phyloP scores from a whole-genome alignment of 2,113 vertebrate species.

The Eurypyga helias region DNA sequence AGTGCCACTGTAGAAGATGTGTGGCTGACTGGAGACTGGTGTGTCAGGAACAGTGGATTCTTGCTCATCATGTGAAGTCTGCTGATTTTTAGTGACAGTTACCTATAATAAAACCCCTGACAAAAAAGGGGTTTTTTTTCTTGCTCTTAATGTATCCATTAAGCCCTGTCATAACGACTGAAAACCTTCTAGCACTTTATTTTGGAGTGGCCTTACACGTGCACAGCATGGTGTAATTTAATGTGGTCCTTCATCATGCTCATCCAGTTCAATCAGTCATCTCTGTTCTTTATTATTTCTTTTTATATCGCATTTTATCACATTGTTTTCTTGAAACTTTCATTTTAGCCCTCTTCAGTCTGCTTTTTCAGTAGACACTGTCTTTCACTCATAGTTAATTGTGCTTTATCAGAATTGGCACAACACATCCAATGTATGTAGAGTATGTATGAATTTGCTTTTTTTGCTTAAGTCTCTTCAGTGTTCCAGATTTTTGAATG shows the following conservation, averaged over 20 bases:
- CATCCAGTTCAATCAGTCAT: neutral
- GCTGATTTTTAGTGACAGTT: neutral
- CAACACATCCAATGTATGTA: neutral
- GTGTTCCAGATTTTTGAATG: neutral
- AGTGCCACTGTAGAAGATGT: neutral
- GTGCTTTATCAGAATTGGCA: neutral
- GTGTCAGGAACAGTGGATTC: neutral
- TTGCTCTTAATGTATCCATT: neutral
- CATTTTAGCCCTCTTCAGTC: neutral
- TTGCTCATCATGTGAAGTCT: neutral
- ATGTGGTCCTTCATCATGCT: neutral
- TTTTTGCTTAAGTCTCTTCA: neutral
- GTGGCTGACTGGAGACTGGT: neutral
- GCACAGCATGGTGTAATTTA: neutral
- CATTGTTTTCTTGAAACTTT: neutral
- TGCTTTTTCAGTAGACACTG: neutral
- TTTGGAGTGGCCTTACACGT: neutral
- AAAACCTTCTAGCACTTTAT: neutral
- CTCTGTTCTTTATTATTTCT: neutral
- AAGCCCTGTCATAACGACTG: neutral
- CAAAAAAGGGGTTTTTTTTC: neutral
- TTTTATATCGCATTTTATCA: neutral
- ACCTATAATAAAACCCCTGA: neutral
- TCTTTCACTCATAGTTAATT: neutral
- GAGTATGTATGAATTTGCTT: neutral